Conservation (phyloP, 1,140 invertebrate genomes). For the Drosophila ambigua region DNA sequence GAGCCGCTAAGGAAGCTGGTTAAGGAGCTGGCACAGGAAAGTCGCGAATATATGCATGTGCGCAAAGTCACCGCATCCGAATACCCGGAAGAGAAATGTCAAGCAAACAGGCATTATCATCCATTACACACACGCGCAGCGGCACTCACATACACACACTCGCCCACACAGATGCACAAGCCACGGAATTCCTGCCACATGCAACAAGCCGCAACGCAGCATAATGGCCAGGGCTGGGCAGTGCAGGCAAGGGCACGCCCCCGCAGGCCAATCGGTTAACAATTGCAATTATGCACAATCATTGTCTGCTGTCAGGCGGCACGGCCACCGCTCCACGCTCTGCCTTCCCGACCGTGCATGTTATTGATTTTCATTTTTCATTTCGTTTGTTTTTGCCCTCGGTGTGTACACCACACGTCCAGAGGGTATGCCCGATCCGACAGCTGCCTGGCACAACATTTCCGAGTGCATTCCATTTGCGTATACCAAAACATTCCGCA, state of each 20-base stretch:
- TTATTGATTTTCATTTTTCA: constrained; percentile 61
- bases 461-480: no score
- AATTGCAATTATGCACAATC: constrained; percentile 59
- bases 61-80: neutral
- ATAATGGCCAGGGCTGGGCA: no score
- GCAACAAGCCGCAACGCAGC: constrained; percentile 44
- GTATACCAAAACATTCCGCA: no score
- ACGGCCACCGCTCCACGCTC: neutral
- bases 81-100: constrained; percentile 20
- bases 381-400: constrained; percentile 20
- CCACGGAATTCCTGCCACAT: constrained; percentile 19
- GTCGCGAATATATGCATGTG: no score
- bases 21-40: no score
- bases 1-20: no score
- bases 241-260: constrained; percentile 19
- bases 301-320: constrained; percentile 26
- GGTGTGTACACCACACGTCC: neutral
- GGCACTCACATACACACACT: constrained; percentile 1
- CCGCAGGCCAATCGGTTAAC: constrained; percentile 50
- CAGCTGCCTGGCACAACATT: no score
- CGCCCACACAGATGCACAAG: neutral
- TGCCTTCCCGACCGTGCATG: constrained; percentile 24
- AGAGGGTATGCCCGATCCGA: no score
- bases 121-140: constrained; percentile 15
- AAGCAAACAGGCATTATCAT: constrained; percentile 21